These are phyloP conservation scores for Indicator indicator DNA, from an alignment of 2,113 vertebrate genomes.

Conservation along the genomic window DNA sequence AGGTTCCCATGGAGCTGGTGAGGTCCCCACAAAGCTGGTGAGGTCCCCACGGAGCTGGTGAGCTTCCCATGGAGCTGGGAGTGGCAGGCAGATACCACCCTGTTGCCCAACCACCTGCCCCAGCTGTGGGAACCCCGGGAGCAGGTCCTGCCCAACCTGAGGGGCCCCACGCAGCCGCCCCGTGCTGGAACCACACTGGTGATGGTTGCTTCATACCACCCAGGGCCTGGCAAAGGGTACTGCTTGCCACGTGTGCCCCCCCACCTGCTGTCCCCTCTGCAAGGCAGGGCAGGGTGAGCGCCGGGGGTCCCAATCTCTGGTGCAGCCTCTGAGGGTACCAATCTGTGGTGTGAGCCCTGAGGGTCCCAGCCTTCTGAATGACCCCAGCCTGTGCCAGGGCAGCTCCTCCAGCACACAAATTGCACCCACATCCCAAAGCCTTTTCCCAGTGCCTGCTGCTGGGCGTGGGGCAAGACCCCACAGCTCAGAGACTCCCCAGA, in stretches of 20 bases:
- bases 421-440: background rate
- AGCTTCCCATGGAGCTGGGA: background rate
- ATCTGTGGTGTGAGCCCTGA: background rate
- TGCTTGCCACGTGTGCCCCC: background rate
- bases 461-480: too few relatives aligned
- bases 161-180: fast-evolving
- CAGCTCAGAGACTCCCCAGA: too few relatives aligned
- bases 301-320: background rate
- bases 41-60: too few relatives aligned
- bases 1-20: too few relatives aligned
- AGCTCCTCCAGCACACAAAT: background rate
- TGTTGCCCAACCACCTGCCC: background rate
- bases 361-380: too few relatives aligned
- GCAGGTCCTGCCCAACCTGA: background rate
- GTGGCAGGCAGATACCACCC: background rate
- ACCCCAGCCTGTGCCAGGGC: background rate
- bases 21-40: too few relatives aligned
- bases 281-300: too few relatives aligned
- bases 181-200: fast-evolving
- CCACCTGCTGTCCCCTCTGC: background rate
- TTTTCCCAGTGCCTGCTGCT: background rate
- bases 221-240: background rate
- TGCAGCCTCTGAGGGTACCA: background rate
- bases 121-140: background rate
- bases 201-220: background rate